Percentiles rank a stretch among this genome's conserved stretches.
phyloP scores from a whole-genome alignment of 2,797 vertebrate species.

The Delichon dasypus region DNA sequence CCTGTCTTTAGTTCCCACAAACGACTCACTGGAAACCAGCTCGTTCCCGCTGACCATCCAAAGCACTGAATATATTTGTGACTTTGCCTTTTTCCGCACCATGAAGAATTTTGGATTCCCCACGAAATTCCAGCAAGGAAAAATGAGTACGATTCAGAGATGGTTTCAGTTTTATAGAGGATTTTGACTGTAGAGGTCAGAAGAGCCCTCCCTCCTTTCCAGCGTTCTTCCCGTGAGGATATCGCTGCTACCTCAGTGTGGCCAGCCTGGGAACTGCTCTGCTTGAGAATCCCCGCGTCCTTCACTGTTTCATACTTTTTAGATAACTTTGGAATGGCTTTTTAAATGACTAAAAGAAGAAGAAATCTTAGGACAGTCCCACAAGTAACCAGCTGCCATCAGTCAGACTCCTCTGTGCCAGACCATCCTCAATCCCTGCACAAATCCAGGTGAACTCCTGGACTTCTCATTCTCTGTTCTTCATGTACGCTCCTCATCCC shows the following conservation, averaged over 20 bases:
- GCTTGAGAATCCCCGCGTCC: not conserved
- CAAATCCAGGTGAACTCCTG: not conserved
- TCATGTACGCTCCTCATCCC: not conserved
- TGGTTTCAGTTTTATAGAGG: not conserved
- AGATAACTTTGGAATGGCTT: not conserved
- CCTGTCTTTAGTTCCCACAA: not conserved
- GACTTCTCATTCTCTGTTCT: not conserved
- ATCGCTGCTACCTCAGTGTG: conserved; percentile 17
- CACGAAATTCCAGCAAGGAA: not conserved
- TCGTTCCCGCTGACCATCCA: rapidly evolving
- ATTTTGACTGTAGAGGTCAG: not conserved
- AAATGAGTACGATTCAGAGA: rapidly evolving
- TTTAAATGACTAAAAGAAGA: not conserved
- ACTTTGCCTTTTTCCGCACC: rapidly evolving
- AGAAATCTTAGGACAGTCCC: not conserved
- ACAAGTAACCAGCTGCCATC: not conserved
- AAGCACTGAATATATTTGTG: not conserved
- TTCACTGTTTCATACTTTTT: not conserved
- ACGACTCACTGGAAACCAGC: rapidly evolving
- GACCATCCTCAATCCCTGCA: not conserved
- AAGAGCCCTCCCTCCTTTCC: not conserved
- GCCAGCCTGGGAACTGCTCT: not conserved
- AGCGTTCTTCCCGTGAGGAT: not conserved
- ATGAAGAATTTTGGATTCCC: not conserved
- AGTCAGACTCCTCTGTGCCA: not conserved